A percentile compares a stretch with the other conserved stretches of the same genome.
Conservation (phyloP, 2,888 invertebrate species). For the Pyrgus malvae region DNA sequence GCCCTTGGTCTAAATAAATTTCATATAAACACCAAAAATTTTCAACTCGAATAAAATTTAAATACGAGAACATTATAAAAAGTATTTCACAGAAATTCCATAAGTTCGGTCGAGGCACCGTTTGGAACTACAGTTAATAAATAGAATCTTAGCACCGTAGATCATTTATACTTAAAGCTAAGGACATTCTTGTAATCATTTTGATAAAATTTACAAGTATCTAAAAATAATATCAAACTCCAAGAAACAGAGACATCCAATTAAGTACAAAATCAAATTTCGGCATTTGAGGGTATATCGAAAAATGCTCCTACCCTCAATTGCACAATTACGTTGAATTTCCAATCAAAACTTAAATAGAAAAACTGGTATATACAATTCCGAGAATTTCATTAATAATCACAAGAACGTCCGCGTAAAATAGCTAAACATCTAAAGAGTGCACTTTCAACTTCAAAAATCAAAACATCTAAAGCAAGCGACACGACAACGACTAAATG, state of each 20-base stretch:
- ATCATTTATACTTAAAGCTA: slow-evolving; percentile 10
- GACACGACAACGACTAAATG: slow-evolving; percentile 32
- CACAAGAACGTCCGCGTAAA: not conserved
- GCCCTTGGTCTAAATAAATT: slow-evolving; percentile 2
- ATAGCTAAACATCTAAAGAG: slow-evolving; percentile 22
- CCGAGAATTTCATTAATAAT: no score
- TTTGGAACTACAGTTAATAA: not conserved
- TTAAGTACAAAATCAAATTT: slow-evolving; percentile 12
- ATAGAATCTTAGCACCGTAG: slow-evolving; percentile 19
- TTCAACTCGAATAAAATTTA: slow-evolving; percentile 11
- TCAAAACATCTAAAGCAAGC: slow-evolving; percentile 33
- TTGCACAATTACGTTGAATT: no score
- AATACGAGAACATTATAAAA: slow-evolving; percentile 8
- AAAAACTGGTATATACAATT: no score
- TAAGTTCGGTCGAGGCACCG: slow-evolving; percentile 3
- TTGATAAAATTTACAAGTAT: not conserved
- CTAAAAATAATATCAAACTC: not conserved
- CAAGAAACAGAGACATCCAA: not conserved
- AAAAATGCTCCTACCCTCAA: no score
- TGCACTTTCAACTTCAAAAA: no score
- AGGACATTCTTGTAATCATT: slow-evolving; percentile 3
- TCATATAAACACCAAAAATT: slow-evolving; percentile 7
- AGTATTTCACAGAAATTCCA: slow-evolving; percentile 2
- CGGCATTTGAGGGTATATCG: no score
- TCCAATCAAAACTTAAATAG: no score